phyloP scores from a whole-genome alignment of 2,797 vertebrate genomes.

The Pitangus sulphuratus region DNA sequence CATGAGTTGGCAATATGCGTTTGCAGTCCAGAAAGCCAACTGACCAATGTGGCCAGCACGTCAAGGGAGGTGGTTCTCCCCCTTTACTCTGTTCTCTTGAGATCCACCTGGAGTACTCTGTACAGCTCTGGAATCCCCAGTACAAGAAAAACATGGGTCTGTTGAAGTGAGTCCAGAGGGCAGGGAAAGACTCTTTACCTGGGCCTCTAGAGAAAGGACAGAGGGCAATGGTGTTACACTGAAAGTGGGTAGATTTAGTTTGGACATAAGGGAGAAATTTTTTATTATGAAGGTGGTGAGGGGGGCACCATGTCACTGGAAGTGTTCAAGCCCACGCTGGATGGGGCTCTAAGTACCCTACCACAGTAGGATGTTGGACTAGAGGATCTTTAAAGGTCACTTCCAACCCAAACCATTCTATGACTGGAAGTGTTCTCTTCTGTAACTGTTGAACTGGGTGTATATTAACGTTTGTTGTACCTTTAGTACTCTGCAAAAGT shows the following conservation, averaged over 20 bases:
- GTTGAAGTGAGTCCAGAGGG: not conserved
- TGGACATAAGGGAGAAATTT: not conserved
- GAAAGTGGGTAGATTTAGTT: not conserved
- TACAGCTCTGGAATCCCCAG: not conserved
- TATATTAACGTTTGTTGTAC: not conserved
- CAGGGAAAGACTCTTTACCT: not conserved
- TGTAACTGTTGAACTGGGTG: not conserved
- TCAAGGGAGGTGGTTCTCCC: not conserved
- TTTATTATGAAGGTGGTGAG: not conserved
- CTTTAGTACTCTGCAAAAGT: not conserved
- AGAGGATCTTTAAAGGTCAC: not conserved
- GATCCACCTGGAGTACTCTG: too few species aligned
- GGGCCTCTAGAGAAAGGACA: not conserved
- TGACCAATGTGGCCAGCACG: not conserved
- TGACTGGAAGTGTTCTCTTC: not conserved
- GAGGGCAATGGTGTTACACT: not conserved
- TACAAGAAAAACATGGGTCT: not conserved
- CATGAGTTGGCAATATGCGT: fast-evolving
- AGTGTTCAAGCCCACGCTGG: not conserved
- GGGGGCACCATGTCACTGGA: not conserved
- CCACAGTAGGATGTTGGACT: fast-evolving
- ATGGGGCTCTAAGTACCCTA: not conserved
- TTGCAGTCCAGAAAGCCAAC: not conserved
- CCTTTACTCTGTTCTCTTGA: not conserved
- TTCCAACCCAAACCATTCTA: not conserved